Percentiles rank a stretch among this genome's conserved stretches.
These are phyloP conservation scores for Magallana angulata DNA, from an alignment of 1,140 invertebrate genomes.

Conservation along the genomic window DNA sequence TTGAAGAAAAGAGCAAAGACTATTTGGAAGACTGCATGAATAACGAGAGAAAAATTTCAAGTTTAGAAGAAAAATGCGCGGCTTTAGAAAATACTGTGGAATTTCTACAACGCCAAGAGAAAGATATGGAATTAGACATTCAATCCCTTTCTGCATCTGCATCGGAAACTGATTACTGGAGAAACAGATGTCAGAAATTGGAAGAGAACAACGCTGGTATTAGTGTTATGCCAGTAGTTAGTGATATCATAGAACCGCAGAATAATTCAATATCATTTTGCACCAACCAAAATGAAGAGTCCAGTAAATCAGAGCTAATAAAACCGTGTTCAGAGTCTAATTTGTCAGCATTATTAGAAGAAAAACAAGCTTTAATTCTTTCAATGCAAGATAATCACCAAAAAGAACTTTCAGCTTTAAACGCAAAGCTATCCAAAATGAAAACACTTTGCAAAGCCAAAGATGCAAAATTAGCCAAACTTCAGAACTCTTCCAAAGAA, in stretches of 20 bases:
- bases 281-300: too few species aligned
- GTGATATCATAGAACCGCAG: neutral
- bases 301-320: neutral
- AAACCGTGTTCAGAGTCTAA: neutral
- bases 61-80: slow-evolving; percentile 40
- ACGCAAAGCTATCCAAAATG: slow-evolving; percentile 41
- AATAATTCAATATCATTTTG: neutral
- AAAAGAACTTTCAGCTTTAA: slow-evolving; percentile 37
- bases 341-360: neutral
- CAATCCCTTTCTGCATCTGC: neutral
- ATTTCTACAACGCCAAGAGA: slow-evolving; percentile 42
- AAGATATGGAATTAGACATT: slow-evolving; percentile 26
- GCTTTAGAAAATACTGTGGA: slow-evolving; percentile 32
- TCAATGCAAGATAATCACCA: slow-evolving; percentile 39
- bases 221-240: neutral
- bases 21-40: neutral
- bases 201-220: neutral
- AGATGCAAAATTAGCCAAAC: slow-evolving; percentile 44
- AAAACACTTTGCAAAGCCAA: slow-evolving; percentile 58
- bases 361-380: slow-evolving; percentile 35
- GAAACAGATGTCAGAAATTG: slow-evolving; percentile 2
- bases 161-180: slow-evolving; percentile 38
- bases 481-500: slow-evolving; percentile 40
- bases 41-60: neutral
- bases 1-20: slow-evolving; percentile 22